Conservation (phyloP, 1,140 invertebrate species). For the Drosophila sulfurigaster region DNA sequence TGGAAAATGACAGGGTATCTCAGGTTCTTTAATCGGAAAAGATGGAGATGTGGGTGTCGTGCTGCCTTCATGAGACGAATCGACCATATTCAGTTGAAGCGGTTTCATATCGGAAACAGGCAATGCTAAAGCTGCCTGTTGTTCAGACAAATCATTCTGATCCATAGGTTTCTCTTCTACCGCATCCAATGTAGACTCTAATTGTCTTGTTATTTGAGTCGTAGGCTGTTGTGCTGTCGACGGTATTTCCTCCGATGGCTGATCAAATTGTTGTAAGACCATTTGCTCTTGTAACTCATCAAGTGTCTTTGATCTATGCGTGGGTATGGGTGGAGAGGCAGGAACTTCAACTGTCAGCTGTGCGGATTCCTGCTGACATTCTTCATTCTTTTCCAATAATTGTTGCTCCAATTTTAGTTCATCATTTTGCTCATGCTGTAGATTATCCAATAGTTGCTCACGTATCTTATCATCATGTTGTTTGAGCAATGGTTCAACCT, state of each 20-base stretch:
- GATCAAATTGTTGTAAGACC: slow-evolving; percentile 16
- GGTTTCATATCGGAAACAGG: slow-evolving; percentile 2
- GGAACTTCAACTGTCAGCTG: not conserved
- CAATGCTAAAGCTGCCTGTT: not conserved
- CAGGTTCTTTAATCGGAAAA: slow-evolving; percentile 64
- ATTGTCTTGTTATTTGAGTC: not conserved
- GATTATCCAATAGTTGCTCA: not conserved
- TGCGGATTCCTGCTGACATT: not conserved
- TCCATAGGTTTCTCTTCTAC: not conserved
- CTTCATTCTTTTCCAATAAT: not conserved
- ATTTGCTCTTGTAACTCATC: slow-evolving; percentile 44
- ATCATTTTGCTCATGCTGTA: not conserved
- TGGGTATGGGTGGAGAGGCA: slow-evolving; percentile 63
- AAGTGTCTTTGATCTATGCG: slow-evolving; percentile 48
- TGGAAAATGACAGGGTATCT: slow-evolving; percentile 58
- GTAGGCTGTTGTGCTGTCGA: not conserved
- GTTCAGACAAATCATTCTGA: not conserved
- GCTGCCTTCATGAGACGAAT: not conserved
- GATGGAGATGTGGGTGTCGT: slow-evolving; percentile 57
- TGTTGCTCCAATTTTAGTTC: not conserved
- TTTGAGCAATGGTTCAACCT: no score
- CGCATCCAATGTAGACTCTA: not conserved
- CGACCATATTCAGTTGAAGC: slow-evolving; percentile 24
- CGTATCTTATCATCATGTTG: no score
- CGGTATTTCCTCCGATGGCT: not conserved